Base-by-base conservation (phyloP, 2,888 invertebrate species). In the Cyclophora punctaria region DNA sequence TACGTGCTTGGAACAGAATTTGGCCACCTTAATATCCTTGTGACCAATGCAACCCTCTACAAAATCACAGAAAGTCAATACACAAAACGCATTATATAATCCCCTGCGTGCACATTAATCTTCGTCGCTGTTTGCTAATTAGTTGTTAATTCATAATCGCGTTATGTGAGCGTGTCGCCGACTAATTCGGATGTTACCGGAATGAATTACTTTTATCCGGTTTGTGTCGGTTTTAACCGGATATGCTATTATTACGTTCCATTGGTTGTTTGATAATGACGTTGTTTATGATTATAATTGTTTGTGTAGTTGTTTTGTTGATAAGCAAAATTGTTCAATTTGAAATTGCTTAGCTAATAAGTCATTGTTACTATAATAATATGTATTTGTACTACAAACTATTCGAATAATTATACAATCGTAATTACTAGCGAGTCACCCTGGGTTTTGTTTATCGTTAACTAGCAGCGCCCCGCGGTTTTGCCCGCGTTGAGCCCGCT, bases 61-160 rank as follows among this genome's bases (percentile, higher is more conserved):
- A 20, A 20, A 20, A 20, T 20, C 20, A 20, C 20, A 20, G 20
- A 20, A 20, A 20, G 20, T 20, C 20, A 34, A 44, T 33, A 44
- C 34, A 44, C 7, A 51, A 58, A 62, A 62, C 63, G 57, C 63
- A 69, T 69, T 67, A 69, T 57, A 55, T 58, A 50, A 47, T 46
- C 42, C 60, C 52, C 59, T 66, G 60, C 61, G 49, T 52, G 59
- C 57, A 55, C 67, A 72, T 72, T 67, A 69, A 72, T 72, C 72
- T 68, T 69, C 64, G 71, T 72, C 72, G 68, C 56, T 52, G 62
- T 50, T 55, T 60, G 59, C 66, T 72, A 71, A 71, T 71, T 71
- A 72, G 69, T 69, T 57, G 62, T 62, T 66, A 67, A 71, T 71
- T 71, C 69, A 69, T 69, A 66, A 63, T 51, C 59, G 63, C 63